Evolutionary conservation across 1,140 invertebrate species (phyloP), one percentile per base, ranked within the genome.

Genomic region (Brachionus plicatilis): DNA sequence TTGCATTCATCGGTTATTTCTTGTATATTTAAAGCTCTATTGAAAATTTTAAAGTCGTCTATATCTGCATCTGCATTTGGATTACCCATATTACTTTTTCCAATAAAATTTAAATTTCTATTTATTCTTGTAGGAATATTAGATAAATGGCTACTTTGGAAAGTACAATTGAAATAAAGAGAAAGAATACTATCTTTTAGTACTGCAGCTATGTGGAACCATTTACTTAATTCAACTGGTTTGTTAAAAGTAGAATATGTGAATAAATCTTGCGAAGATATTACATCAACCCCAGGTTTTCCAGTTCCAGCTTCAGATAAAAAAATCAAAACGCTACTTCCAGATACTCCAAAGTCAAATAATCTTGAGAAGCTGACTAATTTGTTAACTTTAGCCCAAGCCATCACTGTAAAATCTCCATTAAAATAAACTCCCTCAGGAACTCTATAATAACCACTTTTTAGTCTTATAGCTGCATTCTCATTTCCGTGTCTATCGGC

Each of bases 1-100:
- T 37, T 37, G n/a, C n/a, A 72, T 43, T 76, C 72, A 8, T 50
- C 72, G 27, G 33, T 50, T 76, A 76, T 76, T 27, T 76, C 72
- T 29, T 47, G 4, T 50, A 50, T 6, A 76, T 8, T 33, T 27
- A 76, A 24, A 9, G 72, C 72, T 27, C 72, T 50, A 27, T 76
- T 76, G 17, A 50, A 76, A 47, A 76, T 50, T 33, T 76, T 76
- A 76, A 76, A 50, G 11, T 76, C 72, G 50, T 76, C 72, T 27
- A 76, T 50, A 47, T 76, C 41, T 47, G 72, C 72, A 9, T 12
- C 20, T 27, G 72, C 43, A 50, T 76, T 47, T 24, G 43, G 43
- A 50, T 76, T 76, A 29, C 20, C 20, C 72, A 76, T 50, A 47
- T 27, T 50, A 24, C 72, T 76, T 43, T 76, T 76, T 0, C 72